A percentile compares a stretch with the other conserved stretches of the same genome.
Conservation (phyloP, 2,888 invertebrate genomes). For the Zonitis immaculata region DNA sequence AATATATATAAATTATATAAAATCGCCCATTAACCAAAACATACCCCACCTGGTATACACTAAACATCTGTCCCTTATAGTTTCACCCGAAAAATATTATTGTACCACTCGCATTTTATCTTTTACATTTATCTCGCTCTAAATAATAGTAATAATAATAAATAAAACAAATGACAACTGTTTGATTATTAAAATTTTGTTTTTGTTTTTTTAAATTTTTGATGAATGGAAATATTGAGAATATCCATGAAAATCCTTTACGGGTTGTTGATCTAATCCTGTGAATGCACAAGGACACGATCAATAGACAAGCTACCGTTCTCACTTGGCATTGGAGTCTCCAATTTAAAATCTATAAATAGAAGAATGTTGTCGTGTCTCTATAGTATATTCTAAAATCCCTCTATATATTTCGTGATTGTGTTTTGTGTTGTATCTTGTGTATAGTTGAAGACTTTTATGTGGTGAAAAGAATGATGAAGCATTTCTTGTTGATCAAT, state of each 20-base stretch:
- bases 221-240: constrained; percentile 1
- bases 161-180: too few relatives aligned
- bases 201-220: too few relatives aligned
- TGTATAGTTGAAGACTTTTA: background rate
- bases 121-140: constrained; percentile 32
- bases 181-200: too few relatives aligned
- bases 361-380: too few relatives aligned
- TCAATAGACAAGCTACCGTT: constrained; percentile 27
- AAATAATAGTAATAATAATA: too few relatives aligned
- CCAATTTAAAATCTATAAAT: constrained; percentile 1
- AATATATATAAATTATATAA: too few relatives aligned
- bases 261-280: constrained; percentile 19
- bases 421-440: too few relatives aligned
- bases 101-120: constrained; percentile 37
- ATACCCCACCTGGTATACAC: constrained; percentile 34
- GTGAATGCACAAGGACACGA: constrained; percentile 15
- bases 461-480: too few relatives aligned
- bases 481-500: too few relatives aligned
- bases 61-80: constrained; percentile 34
- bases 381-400: too few relatives aligned
- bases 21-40: background rate
- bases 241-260: constrained; percentile 4
- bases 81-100: constrained; percentile 35
- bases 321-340: constrained; percentile 24
- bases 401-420: too few relatives aligned